A percentile compares a stretch with the other conserved stretches of the same genome.
phyloP scores from a whole-genome alignment of 2,797 vertebrate genomes.

The Tarsius wallacei region DNA sequence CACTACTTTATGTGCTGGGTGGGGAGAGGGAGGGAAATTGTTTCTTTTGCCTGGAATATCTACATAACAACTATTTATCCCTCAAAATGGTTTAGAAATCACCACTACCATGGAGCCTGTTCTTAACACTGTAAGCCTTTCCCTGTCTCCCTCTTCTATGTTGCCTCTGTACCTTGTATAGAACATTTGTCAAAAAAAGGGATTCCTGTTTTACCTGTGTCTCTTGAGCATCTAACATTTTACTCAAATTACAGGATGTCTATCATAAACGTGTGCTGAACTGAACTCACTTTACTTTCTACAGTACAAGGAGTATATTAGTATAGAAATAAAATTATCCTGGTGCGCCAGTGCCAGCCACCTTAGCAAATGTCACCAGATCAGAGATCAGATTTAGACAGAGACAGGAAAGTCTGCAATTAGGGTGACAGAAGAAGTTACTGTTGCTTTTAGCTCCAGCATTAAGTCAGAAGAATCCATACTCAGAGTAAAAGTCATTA shows the following conservation, averaged over 20 bases:
- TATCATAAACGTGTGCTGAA: background rate
- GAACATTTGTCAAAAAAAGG: background rate
- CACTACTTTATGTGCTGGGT: background rate
- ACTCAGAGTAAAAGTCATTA: background rate
- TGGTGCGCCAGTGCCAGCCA: background rate
- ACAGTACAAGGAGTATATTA: background rate
- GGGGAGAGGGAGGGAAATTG: background rate
- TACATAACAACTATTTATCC: background rate
- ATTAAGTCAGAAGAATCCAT: conserved; percentile 34
- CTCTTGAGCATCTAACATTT: background rate
- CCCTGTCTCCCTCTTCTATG: background rate
- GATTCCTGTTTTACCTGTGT: background rate
- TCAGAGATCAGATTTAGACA: conserved; percentile 12
- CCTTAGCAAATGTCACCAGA: background rate
- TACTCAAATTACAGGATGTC: background rate
- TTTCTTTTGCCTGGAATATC: conserved; percentile 15
- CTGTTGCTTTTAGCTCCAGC: background rate
- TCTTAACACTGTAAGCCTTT: background rate
- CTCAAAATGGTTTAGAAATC: background rate
- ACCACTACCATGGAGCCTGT: background rate
- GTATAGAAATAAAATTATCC: background rate
- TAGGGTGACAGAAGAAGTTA: background rate
- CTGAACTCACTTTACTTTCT: background rate
- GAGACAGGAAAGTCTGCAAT: background rate
- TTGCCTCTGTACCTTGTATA: background rate